Evolutionary conservation across 2,113 vertebrate genomes (phyloP).

Genomic region (Megaceryle torquata): DNA sequence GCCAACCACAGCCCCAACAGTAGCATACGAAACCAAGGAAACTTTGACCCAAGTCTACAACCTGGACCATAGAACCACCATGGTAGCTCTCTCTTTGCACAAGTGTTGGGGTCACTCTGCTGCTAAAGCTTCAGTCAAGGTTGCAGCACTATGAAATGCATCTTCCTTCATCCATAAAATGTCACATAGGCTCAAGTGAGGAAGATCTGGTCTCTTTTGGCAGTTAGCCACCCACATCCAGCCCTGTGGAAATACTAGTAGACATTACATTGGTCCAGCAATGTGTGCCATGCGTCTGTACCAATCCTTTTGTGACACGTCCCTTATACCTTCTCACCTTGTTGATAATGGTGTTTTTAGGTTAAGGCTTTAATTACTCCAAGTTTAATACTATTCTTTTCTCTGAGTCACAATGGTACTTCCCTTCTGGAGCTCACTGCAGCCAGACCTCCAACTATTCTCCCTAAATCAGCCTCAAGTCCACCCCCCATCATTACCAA

Average conservation of each 20-base stretch:
- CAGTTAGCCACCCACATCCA: background rate
- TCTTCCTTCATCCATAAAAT: background rate
- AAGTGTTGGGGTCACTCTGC: background rate
- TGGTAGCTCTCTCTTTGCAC: background rate
- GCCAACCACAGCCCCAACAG: background rate
- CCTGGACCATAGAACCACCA: background rate
- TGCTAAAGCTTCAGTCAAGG: background rate
- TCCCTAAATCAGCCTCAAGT: background rate
- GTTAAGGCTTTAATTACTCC: background rate
- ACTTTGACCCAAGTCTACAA: background rate
- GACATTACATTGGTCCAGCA: background rate
- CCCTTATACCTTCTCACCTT: too few species aligned
- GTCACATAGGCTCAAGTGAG: background rate
- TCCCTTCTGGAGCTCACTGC: background rate
- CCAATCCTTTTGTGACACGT: background rate
- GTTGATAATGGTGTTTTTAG: background rate
- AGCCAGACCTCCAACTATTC: background rate
- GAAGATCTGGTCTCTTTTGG: background rate
- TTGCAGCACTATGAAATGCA: background rate
- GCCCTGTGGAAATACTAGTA: background rate
- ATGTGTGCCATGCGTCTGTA: background rate
- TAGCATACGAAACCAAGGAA: background rate
- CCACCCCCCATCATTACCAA: background rate
- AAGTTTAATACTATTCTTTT: background rate
- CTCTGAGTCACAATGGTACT: background rate